Percentiles rank a stretch among this genome's conserved stretches.
Evolutionary conservation across 2,113 vertebrate species (phyloP).

Genomic region (Elaphurus davidianus): DNA sequence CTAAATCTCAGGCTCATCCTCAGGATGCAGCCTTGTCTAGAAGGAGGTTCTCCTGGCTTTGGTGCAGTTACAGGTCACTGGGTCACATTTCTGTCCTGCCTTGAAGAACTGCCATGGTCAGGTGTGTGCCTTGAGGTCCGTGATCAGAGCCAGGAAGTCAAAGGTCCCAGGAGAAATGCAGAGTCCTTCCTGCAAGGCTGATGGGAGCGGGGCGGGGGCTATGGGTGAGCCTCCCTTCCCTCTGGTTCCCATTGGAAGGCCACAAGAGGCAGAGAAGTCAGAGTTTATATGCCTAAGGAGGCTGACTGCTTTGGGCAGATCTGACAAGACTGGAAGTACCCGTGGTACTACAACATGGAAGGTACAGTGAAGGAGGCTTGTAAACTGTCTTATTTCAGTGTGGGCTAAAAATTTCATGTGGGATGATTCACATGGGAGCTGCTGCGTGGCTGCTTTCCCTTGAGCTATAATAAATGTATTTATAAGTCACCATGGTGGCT

Average conservation of each 20-base stretch:
- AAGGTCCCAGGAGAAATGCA: neutral
- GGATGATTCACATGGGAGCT: neutral
- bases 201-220: neutral
- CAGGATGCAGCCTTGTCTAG: neutral
- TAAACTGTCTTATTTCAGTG: neutral
- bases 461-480: neutral
- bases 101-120: neutral
- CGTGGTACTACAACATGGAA: neutral
- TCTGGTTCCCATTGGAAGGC: neutral
- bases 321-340: neutral
- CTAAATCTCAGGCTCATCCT: neutral
- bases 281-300: neutral
- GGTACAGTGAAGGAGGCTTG: neutral
- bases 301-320: neutral
- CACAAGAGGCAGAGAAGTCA: neutral
- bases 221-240: neutral
- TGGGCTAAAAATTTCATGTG: neutral
- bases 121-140: neutral
- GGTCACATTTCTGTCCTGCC: neutral
- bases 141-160: neutral
- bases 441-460: neutral
- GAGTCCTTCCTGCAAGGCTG: neutral
- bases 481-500: neutral
- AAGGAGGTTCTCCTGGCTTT: neutral
- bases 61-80: neutral